Evolutionary conservation across 2,797 vertebrate species (phyloP), one percentile per base, ranked within the genome.

Genomic region (Sparidentex hasta): DNA sequence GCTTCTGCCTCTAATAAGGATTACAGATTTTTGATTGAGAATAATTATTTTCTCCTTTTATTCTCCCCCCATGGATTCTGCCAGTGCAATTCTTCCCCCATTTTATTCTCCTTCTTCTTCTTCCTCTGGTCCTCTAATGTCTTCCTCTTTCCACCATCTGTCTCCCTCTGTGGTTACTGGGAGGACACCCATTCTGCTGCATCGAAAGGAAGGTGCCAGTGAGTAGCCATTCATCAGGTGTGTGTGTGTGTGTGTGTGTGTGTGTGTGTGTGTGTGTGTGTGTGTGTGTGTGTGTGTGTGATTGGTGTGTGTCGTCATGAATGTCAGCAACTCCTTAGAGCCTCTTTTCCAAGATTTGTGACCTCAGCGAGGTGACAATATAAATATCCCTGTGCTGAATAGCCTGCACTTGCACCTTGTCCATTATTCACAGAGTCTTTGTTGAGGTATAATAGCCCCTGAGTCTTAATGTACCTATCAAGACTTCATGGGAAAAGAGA

Each of bases 11-110:
- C 66, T 62, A 61, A 82, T 88, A 82, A 68, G 64, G 85, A 85
- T 85, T 74, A 80, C 41, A 55, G 70, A 50, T 77, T 78, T 92
- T 88, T 86, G 80, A 87, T 88, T 78, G 77, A 90, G 85, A 83
- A 79, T 76, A n/a, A 88, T 88, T 78, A 81, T 83, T 87, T 79
- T 82, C 57, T 71, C 74, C 66, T 85, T 81, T 87, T 78, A 81
- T 79, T 83, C 65, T 71, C 65, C 51, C 51, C 33, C 64, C 64
- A 47, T 65, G 61, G 71, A 82, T 84, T 87, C 41, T 87, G 83
- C 79, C 67, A 68, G 58, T 52, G 69, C 73, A 69, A 23, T 74
- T 72, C 65, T 67, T 63, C 64, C 46, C 65, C 41, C 21, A 68
- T 85, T 87, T 71, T 72, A 69, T 82, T 71, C 65, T 66, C 50